Percentiles rank a stretch among this genome's conserved stretches.
Conservation (phyloP, 2,888 invertebrate genomes). For the Hypomecis punctinalis region DNA sequence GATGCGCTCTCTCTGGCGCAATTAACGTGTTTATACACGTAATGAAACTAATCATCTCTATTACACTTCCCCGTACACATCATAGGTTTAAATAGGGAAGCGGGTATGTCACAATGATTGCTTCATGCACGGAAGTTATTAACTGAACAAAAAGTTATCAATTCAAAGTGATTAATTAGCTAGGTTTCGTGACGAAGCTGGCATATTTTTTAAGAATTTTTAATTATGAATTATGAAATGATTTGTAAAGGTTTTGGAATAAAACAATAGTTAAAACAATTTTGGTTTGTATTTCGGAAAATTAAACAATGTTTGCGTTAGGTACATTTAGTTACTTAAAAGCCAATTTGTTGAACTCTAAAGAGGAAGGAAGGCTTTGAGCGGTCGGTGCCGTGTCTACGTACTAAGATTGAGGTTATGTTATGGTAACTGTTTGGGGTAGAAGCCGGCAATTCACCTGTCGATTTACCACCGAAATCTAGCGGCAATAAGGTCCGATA, state of each 20-base stretch:
- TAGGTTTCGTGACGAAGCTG: neutral
- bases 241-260: constrained; percentile 62
- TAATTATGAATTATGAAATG: constrained; percentile 15
- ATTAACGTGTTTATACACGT: constrained; percentile 60
- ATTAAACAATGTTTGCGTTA: constrained; percentile 51
- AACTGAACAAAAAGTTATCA: neutral
- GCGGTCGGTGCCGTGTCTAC: constrained; percentile 74
- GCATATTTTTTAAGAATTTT: neutral
- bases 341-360: constrained; percentile 68
- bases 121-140: constrained; percentile 13
- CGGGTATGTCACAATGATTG: constrained; percentile 16
- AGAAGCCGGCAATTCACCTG: constrained; percentile 67
- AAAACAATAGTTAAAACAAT: constrained; percentile 70
- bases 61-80: constrained; percentile 49
- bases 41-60: constrained; percentile 58
- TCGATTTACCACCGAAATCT: constrained; percentile 64
- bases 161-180: neutral
- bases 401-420: constrained; percentile 81
- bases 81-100: constrained; percentile 24
- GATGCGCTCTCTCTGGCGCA: constrained; percentile 57
- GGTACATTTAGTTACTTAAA: constrained; percentile 55
- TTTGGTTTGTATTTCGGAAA: constrained; percentile 70
- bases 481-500: constrained; percentile 68
- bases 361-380: constrained; percentile 51
- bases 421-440: constrained; percentile 79